phyloP scores from a whole-genome alignment of 2,797 vertebrate species.

The Sandelia bainsii region DNA sequence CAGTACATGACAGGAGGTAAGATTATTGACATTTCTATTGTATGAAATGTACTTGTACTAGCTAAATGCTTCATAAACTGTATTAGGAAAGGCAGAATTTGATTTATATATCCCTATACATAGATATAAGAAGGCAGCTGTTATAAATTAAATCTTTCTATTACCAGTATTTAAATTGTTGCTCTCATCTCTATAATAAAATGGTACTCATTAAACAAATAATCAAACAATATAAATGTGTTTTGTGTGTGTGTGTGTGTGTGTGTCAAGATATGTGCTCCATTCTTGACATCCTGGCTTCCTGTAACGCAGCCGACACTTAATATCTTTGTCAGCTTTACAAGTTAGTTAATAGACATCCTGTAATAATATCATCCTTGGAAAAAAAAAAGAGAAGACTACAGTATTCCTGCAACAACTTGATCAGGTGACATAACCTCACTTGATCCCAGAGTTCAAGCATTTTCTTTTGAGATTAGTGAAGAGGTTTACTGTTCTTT shows the following conservation, averaged over 20 bases:
- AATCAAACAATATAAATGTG: background rate
- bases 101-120: background rate
- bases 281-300: constrained; percentile 12
- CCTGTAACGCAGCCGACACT: background rate
- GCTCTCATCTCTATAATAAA: background rate
- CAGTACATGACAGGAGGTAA: constrained; percentile 58
- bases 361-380: constrained; percentile 7
- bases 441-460: constrained; percentile 20
- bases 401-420: background rate
- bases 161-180: background rate
- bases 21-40: constrained; percentile 26
- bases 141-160: background rate
- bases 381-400: background rate
- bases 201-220: background rate
- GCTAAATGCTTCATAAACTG: background rate
- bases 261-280: background rate
- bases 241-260: background rate
- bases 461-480: constrained; percentile 12
- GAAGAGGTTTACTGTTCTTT: constrained; percentile 11
- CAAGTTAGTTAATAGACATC: constrained; percentile 4
- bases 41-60: constrained; percentile 2
- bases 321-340: constrained; percentile 10
- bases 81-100: background rate
- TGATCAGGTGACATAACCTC: constrained; percentile 12
- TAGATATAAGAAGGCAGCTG: background rate